phyloP scores from a whole-genome alignment of 2,888 invertebrate species.

The Strigamia crassipes region DNA sequence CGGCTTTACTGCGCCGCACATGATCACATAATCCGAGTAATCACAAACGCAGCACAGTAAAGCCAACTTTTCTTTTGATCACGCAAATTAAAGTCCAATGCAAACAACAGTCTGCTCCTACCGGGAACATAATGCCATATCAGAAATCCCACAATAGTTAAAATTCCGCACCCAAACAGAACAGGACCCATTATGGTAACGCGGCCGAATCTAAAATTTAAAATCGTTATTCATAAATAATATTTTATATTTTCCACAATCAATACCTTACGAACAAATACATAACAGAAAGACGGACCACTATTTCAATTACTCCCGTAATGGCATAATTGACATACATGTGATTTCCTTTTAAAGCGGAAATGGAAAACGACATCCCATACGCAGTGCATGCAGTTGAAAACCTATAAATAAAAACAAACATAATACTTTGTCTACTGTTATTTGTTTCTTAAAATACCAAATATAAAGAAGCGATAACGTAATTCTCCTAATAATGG shows the following conservation, averaged over 20 bases:
- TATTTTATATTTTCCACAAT: neutral
- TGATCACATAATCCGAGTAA: too few species aligned
- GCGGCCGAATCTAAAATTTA: slow-evolving; percentile 19
- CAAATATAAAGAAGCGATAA: slow-evolving; percentile 32
- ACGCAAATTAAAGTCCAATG: too few species aligned
- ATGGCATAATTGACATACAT: slow-evolving; percentile 45
- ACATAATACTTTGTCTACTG: too few species aligned
- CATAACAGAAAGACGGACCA: neutral
- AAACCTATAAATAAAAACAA: slow-evolving; percentile 20
- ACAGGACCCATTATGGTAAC: neutral
- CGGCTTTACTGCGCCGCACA: too few species aligned
- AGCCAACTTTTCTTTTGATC: too few species aligned
- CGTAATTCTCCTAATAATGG: slow-evolving; percentile 23
- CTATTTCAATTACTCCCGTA: slow-evolving; percentile 41
- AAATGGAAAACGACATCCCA: slow-evolving; percentile 27
- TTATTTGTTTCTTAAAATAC: neutral
- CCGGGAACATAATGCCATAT: slow-evolving; percentile 11
- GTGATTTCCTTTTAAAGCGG: slow-evolving; percentile 18
- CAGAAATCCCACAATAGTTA: slow-evolving; percentile 13
- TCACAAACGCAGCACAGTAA: too few species aligned
- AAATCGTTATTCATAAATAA: neutral
- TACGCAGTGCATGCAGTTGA: slow-evolving; percentile 12
- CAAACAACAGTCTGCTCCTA: neutral
- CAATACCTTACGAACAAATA: slow-evolving; percentile 11
- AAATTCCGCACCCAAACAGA: neutral